These are phyloP conservation scores for Anas flavirostris DNA, from an alignment of 2,797 vertebrate species.

Conservation along the genomic window DNA sequence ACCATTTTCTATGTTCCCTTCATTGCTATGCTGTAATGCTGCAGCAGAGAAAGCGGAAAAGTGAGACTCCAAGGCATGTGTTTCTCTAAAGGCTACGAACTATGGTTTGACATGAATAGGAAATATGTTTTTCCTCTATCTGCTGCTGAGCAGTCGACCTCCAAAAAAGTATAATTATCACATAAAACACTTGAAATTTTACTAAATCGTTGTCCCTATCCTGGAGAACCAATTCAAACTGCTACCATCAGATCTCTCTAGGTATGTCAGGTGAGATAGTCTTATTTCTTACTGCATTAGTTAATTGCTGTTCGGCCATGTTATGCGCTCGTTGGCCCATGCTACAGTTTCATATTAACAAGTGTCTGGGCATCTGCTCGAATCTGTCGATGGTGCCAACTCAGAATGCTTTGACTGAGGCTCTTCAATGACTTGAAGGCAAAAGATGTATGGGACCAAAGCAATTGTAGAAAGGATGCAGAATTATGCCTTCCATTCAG, in stretches of 20 bases:
- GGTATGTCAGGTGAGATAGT: neutral
- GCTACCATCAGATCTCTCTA: neutral
- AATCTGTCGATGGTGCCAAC: neutral
- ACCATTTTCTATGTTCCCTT: neutral
- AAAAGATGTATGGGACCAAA: neutral
- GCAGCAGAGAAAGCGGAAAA: neutral
- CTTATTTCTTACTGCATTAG: neutral
- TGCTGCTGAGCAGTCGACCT: neutral
- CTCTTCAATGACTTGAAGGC: neutral
- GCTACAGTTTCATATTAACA: neutral
- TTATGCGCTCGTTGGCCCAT: neutral
- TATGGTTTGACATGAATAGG: rapidly evolving
- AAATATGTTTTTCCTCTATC: neutral
- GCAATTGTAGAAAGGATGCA: neutral
- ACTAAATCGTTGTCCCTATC: neutral
- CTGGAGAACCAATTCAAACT: neutral
- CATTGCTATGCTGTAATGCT: neutral
- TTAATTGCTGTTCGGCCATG: neutral
- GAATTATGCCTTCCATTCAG: neutral
- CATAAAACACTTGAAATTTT: neutral
- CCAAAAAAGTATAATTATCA: neutral
- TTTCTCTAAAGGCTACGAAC: neutral
- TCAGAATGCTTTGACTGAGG: neutral
- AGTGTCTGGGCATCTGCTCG: rapidly evolving
- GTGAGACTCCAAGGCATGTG: neutral